phyloP scores from a whole-genome alignment of 2,888 invertebrate species.

The Ctenicera cuprea region DNA sequence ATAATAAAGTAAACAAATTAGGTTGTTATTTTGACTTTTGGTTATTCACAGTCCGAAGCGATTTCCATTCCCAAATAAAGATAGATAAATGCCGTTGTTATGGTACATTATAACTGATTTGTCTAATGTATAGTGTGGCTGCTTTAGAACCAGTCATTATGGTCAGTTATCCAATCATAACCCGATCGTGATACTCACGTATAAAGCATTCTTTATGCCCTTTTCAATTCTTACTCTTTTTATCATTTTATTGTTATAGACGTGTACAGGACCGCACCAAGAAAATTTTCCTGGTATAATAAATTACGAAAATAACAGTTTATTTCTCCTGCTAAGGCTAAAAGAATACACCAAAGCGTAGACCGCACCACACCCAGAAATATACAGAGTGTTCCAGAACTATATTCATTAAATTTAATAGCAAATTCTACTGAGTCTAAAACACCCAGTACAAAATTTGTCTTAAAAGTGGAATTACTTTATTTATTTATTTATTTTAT shows the following conservation, averaged over 20 bases:
- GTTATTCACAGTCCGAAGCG: too few species aligned
- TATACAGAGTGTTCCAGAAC: too few species aligned
- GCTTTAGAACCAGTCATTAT: slow-evolving; percentile 45
- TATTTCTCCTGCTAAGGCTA: too few species aligned
- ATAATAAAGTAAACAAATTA: slow-evolving; percentile 5
- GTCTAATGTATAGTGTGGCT: slow-evolving; percentile 50
- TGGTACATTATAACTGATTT: slow-evolving; percentile 44
- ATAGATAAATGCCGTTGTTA: slow-evolving; percentile 42
- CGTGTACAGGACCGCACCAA: not conserved
- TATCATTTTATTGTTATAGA: not conserved
- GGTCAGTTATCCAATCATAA: slow-evolving; percentile 43
- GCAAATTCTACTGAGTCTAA: too few species aligned
- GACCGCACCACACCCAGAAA: too few species aligned
- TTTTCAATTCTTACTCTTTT: slow-evolving; percentile 9
- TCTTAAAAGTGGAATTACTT: too few species aligned
- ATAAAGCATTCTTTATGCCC: slow-evolving; percentile 25
- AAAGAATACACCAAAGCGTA: too few species aligned
- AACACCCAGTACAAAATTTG: too few species aligned
- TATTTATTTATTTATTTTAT: too few species aligned
- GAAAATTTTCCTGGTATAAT: not conserved
- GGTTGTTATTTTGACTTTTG: not conserved
- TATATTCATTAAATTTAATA: too few species aligned
- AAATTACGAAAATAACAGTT: not conserved
- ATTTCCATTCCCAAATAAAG: slow-evolving; percentile 22
- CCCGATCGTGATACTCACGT: slow-evolving; percentile 30